Conservation (phyloP, 2,113 vertebrate species). For the Myotis lucifugus region DNA sequence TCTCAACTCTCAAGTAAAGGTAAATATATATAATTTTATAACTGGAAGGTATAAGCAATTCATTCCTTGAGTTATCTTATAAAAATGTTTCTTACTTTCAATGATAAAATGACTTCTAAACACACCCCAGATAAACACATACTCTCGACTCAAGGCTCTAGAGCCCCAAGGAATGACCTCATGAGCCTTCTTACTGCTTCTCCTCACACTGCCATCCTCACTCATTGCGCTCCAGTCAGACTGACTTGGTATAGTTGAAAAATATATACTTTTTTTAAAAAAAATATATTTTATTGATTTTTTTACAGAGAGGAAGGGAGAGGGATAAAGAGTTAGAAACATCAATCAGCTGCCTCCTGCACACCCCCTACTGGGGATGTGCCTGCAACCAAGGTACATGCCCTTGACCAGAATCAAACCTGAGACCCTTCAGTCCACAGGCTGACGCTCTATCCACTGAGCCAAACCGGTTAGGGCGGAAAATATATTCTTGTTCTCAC, state of each 20-base stretch:
- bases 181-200: fast-evolving
- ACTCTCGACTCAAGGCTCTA: too few relatives aligned
- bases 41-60: not conserved
- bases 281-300: too few relatives aligned
- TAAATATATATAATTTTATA: not conserved
- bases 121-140: not conserved
- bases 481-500: not conserved
- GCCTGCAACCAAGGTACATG: too few relatives aligned
- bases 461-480: too few relatives aligned
- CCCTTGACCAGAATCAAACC: too few relatives aligned
- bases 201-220: not conserved
- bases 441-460: too few relatives aligned
- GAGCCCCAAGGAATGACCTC: not conserved
- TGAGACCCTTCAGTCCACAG: too few relatives aligned
- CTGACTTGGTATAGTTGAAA: not conserved
- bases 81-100: not conserved
- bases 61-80: not conserved
- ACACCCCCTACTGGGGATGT: too few relatives aligned
- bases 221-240: not conserved
- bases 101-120: not conserved
- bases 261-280: not conserved
- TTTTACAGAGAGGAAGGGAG: too few relatives aligned
- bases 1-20: not conserved
- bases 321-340: too few relatives aligned
- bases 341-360: too few relatives aligned